Evolutionary conservation across 1,140 invertebrate species (phyloP).

Genomic region (Tetranychus urticae): DNA sequence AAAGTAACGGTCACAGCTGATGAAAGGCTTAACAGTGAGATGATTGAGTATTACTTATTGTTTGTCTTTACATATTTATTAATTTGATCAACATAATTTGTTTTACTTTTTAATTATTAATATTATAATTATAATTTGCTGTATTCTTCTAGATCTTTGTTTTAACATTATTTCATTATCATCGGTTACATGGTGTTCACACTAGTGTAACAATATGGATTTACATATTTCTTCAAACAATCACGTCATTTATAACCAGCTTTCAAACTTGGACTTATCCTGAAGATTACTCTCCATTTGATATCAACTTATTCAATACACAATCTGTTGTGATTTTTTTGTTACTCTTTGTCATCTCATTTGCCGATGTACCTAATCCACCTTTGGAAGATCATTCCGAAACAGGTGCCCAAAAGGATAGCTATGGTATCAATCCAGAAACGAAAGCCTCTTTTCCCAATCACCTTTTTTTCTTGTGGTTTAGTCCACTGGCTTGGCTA

Average conservation of each 20-base stretch:
- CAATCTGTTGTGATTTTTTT: not conserved
- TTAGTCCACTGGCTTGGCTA: slow-evolving; percentile 30
- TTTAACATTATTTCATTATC: not conserved
- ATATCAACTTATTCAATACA: not conserved
- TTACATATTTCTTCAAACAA: not conserved
- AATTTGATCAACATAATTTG: not conserved
- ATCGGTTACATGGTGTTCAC: not conserved
- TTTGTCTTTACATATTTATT: not conserved
- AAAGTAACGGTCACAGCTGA: not conserved
- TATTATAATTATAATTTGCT: too few relatives aligned
- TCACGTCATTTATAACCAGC: not conserved
- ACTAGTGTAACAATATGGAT: not conserved
- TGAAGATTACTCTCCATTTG: not conserved
- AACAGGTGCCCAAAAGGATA: not conserved
- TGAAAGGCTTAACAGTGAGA: not conserved
- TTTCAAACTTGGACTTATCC: not conserved
- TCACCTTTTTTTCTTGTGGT: slow-evolving; percentile 70
- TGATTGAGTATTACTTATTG: not conserved
- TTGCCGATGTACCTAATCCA: slow-evolving; percentile 18
- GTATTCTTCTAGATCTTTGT: not conserved
- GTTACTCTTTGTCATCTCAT: not conserved
- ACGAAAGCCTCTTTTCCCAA: slow-evolving; percentile 52
- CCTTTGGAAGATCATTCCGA: not conserved
- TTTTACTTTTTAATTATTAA: too few relatives aligned
- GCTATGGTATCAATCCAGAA: not conserved